Conservation (phyloP, 2,797 vertebrate species). For the Phaenicophaeus curvirostris region DNA sequence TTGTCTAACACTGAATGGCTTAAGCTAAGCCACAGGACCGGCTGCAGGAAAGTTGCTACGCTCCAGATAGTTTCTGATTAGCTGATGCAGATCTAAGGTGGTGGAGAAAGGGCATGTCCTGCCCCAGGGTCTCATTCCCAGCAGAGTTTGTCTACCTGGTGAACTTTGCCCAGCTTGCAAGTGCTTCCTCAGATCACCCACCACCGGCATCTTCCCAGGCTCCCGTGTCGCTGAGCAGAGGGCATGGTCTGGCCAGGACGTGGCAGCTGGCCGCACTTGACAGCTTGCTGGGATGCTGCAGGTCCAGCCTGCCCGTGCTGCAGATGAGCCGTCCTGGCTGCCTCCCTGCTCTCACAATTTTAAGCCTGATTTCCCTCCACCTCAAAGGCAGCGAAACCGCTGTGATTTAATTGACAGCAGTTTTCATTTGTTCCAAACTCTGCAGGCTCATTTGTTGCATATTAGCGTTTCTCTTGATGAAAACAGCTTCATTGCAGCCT, state of each 20-base stretch:
- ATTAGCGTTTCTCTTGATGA: fast-evolving
- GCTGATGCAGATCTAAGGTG: background rate
- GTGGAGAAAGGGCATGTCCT: background rate
- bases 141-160: fast-evolving
- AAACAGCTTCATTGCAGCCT: background rate
- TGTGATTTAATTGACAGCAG: background rate
- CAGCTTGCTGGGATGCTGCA: background rate
- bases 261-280: background rate
- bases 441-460: background rate
- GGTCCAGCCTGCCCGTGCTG: too few relatives aligned
- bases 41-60: background rate
- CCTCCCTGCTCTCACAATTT: background rate
- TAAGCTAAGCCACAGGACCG: background rate
- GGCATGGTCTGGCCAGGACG: background rate
- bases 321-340: background rate
- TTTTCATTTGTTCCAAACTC: background rate
- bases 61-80: background rate
- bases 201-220: background rate
- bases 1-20: background rate
- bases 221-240: background rate
- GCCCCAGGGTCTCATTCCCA: background rate
- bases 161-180: background rate
- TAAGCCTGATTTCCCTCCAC: background rate
- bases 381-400: background rate
- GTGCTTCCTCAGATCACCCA: fast-evolving